Conservation (phyloP, 2,113 vertebrate genomes). For the Microcebus jonahi region DNA sequence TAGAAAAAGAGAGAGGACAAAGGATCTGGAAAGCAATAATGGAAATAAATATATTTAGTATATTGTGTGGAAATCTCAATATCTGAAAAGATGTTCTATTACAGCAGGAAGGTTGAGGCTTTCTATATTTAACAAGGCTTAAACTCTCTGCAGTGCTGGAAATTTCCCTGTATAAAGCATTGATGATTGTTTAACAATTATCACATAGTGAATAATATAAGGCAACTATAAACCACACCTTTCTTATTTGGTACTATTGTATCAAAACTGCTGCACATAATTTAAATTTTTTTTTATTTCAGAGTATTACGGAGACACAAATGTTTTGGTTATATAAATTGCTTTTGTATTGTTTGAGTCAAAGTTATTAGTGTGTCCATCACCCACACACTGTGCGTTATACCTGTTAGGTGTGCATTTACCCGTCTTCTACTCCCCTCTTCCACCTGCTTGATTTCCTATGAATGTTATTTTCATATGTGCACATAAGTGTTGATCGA, state of each 20-base stretch:
- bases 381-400: no score
- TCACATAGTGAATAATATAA: background rate
- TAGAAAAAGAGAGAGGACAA: conserved; percentile 12
- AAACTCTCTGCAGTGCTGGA: background rate
- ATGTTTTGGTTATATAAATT: no score
- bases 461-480: no score
- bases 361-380: no score
- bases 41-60: background rate
- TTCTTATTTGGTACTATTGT: background rate
- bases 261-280: background rate
- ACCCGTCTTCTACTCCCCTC: no score
- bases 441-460: no score
- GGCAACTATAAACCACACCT: background rate
- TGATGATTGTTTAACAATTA: background rate
- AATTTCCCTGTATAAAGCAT: background rate
- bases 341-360: no score
- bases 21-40: background rate
- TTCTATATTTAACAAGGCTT: background rate
- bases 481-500: no score
- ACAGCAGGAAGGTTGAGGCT: background rate
- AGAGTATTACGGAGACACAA: no score
- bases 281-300: background rate
- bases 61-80: background rate
- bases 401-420: no score
- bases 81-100: background rate